Conservation (phyloP, 1,140 invertebrate genomes). For the Panagrolaimus sp. region DNA sequence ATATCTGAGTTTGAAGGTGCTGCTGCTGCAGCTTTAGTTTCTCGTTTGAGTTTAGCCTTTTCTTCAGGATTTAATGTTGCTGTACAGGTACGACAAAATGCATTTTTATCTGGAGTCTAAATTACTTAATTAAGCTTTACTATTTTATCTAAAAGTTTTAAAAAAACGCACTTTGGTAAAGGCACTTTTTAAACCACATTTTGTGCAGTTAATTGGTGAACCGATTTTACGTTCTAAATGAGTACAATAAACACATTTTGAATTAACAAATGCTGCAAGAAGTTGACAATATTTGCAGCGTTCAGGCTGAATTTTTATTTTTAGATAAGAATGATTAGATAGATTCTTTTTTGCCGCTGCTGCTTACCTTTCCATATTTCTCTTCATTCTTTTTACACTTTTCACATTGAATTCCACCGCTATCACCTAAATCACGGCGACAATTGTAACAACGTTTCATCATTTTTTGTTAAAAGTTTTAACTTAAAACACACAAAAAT, state of each 20-base stretch:
- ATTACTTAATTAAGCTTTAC: background rate
- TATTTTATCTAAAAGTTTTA: background rate
- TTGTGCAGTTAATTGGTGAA: slow-evolving; percentile 25
- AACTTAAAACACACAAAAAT: too few relatives aligned
- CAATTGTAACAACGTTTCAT: slow-evolving; percentile 21
- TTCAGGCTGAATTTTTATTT: too few relatives aligned
- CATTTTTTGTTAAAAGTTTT: too few relatives aligned
- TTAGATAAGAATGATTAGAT: too few relatives aligned
- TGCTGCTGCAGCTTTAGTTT: background rate
- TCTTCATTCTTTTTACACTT: slow-evolving; percentile 41
- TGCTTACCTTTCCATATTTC: slow-evolving; percentile 43
- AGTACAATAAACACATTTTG: slow-evolving; percentile 42
- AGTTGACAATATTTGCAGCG: slow-evolving; percentile 39
- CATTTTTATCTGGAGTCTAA: background rate
- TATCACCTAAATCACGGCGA: slow-evolving; percentile 22
- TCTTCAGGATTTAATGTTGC: slow-evolving; percentile 19
- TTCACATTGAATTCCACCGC: slow-evolving; percentile 29
- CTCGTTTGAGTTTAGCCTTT: background rate
- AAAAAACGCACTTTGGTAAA: slow-evolving; percentile 34
- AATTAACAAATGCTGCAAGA: slow-evolving; percentile 41
- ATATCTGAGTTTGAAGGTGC: background rate
- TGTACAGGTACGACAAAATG: slow-evolving; percentile 27
- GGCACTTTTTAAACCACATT: slow-evolving; percentile 34
- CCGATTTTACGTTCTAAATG: slow-evolving; percentile 37
- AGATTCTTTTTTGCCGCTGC: too few relatives aligned